These are phyloP conservation scores for Gymnodraco acuticeps DNA, from an alignment of 2,797 vertebrate genomes.

Conservation along the genomic window DNA sequence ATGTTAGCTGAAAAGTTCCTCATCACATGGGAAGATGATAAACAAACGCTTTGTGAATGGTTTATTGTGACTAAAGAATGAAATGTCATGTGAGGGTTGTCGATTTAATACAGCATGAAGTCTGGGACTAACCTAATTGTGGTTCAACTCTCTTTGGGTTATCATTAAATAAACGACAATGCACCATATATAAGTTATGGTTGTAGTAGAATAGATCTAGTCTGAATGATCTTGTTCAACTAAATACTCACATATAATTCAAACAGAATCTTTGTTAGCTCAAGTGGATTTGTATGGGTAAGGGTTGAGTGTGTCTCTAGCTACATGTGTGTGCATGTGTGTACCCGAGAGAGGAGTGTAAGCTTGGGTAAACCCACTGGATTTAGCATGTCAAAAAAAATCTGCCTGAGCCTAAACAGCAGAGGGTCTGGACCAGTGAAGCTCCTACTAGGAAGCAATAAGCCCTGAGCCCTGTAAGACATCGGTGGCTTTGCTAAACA, in stretches of 20 bases:
- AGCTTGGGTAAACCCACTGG: conserved; percentile 42
- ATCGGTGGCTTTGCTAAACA: conserved; percentile 43
- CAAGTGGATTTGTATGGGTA: background rate
- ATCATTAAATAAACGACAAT: conserved; percentile 1
- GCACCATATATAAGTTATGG: background rate
- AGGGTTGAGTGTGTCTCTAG: background rate
- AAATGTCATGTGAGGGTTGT: background rate
- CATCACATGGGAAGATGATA: conserved; percentile 1
- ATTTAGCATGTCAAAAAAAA: conserved; percentile 70
- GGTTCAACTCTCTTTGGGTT: background rate
- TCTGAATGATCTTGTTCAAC: background rate
- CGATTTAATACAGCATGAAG: background rate
- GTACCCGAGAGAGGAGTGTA: conserved; percentile 19
- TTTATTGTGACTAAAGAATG: background rate
- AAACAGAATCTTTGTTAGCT: conserved; percentile 2
- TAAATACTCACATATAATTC: background rate
- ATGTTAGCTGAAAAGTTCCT: background rate
- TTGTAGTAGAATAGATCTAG: background rate
- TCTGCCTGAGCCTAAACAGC: conserved; percentile 39
- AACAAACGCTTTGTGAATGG: background rate
- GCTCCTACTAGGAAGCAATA: conserved; percentile 23
- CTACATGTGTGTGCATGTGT: background rate
- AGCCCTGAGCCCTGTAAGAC: conserved; percentile 32
- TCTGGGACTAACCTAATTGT: conserved; percentile 6
- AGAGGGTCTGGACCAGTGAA: conserved; percentile 34